Percentiles rank a stretch among this genome's conserved stretches.
phyloP scores from a whole-genome alignment of 64 coral and sea anemone species.

The Montipora sp. region DNA sequence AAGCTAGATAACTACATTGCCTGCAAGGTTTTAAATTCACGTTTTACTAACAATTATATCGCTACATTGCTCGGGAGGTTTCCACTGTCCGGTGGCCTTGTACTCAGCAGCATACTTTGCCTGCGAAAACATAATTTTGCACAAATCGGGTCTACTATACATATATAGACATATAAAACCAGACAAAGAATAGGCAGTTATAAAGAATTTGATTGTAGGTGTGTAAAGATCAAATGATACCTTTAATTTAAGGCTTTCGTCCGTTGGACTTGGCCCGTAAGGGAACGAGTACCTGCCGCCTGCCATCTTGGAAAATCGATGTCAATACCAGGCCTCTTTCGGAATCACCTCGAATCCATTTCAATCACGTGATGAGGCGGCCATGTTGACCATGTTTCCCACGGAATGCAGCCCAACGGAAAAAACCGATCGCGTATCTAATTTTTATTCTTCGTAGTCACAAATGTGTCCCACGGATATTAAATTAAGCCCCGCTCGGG shows the following conservation, averaged over 20 bases:
- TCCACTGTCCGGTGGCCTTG: conserved; percentile 12
- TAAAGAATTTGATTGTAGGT: neutral
- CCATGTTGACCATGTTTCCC: too few relatives aligned
- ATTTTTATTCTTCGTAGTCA: too few relatives aligned
- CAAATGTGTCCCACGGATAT: too few relatives aligned
- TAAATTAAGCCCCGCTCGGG: too few relatives aligned
- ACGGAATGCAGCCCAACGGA: too few relatives aligned
- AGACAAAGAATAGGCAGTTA: neutral
- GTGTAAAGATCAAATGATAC: conserved; percentile 12
- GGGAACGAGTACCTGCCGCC: conserved; percentile 18
- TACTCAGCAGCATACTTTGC: conserved; percentile 56
- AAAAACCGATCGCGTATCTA: too few relatives aligned
- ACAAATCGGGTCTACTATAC: neutral
- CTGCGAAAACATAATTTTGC: conserved; percentile 3
- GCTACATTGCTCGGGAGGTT: conserved; percentile 53
- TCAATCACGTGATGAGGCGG: too few relatives aligned
- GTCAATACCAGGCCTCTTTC: neutral
- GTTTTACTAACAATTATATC: conserved; percentile 49
- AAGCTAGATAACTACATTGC: too few relatives aligned
- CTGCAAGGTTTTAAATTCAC: neutral
- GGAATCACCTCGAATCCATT: neutral
- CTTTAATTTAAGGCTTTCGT: conserved; percentile 81
- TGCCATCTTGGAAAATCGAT: conserved; percentile 75
- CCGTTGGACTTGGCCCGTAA: conserved; percentile 65
- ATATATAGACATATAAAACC: too few relatives aligned